Evolutionary conservation across 2,113 vertebrate genomes (phyloP), one percentile per base, ranked within the genome.

Genomic region (Bolborhynchus lineola): DNA sequence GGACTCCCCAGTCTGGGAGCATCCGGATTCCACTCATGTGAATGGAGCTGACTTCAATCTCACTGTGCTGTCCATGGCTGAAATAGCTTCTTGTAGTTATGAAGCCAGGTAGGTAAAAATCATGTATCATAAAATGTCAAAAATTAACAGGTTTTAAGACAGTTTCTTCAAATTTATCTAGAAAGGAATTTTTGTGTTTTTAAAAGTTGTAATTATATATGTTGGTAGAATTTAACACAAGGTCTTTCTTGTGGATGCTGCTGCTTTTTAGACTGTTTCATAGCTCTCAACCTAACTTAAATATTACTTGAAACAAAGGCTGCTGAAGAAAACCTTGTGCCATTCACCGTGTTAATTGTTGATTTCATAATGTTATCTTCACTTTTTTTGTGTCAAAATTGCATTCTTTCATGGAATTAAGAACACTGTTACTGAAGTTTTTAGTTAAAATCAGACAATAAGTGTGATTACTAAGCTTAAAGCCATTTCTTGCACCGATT

Each of bases 61-160:
- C 62, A 92, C 98, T 78, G 88, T 98, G 71, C 98, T 99, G 62
- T 99, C 99, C 44, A 99, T 99, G 98, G 99, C 99, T 94, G 99
- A 99, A 98, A 99, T 99, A 86, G 99, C 99, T 63, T 99, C 99
- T 64, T 99, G 99, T 95, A 99, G 99, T 97, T 99, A 99, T 41
- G 99, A 99, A 98, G 99, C 99, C 85, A 99, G 99, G 99, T 99
- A 97, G 55, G 97, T 98, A 52, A 67, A 97, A 94, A 57, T 93
- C 85, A 88, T 16, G 5, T 64, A 5, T 37, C 11, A 31, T 83
- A 68, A 90, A 78, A n/a, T 26, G 11, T 82, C 46, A 11, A 46
- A 50, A 94, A 85, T 6, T 17, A 42, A 21, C 29, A 31, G 26
- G n/a, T 70, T 10, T 39, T 79, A 50, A 23, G 13, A 50, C 17